These are phyloP conservation scores for Otolemur garnettii DNA, from an alignment of 2,113 vertebrate species.

Conservation along the genomic window DNA sequence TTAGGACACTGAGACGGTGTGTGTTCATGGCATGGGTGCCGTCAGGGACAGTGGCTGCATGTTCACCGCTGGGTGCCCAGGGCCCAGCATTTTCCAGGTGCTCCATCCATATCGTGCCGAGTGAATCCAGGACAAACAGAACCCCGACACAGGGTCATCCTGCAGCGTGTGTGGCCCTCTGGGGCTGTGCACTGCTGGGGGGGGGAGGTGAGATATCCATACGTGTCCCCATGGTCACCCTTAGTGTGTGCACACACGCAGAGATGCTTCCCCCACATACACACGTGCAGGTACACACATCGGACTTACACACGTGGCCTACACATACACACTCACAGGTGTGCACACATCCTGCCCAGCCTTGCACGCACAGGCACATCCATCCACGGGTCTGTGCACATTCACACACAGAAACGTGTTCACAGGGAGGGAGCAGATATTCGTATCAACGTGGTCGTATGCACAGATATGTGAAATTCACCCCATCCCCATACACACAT, in stretches of 20 bases:
- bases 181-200: neutral
- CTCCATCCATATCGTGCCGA: neutral
- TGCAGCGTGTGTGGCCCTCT: neutral
- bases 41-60: accelerated
- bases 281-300: neutral
- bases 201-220: neutral
- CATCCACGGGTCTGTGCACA: neutral
- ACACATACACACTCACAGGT: neutral
- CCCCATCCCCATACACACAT: neutral
- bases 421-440: neutral
- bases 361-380: neutral
- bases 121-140: neutral
- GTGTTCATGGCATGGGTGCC: accelerated
- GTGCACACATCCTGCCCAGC: neutral
- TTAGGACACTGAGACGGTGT: accelerated
- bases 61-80: too few species aligned
- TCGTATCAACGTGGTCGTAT: neutral
- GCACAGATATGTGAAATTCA: too few species aligned
- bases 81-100: neutral
- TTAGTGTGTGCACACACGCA: too few species aligned
- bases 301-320: neutral
- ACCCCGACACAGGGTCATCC: neutral
- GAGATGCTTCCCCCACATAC: too few species aligned
- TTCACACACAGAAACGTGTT: neutral
- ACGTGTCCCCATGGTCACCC: neutral